Percentiles rank a stretch among this genome's conserved stretches.
phyloP scores from a whole-genome alignment of 2,888 invertebrate genomes.

The Cantharis flavilabris region DNA sequence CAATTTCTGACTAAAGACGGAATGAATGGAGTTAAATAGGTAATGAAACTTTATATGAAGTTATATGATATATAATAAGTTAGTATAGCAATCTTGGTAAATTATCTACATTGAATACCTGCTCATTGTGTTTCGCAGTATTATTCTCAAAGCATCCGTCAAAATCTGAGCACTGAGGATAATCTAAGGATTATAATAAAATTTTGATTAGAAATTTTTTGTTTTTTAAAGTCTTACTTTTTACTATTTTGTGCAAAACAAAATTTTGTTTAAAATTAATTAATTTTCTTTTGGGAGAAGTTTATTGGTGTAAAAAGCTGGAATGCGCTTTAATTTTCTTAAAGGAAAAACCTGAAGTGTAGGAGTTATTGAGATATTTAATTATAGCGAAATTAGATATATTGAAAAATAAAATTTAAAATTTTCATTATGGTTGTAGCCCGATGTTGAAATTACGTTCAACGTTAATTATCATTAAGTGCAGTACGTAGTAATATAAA shows the following conservation, averaged over 20 bases:
- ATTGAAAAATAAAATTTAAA: neutral
- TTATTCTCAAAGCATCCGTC: neutral
- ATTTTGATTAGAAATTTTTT: neutral
- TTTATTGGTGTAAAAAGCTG: neutral
- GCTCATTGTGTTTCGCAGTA: neutral
- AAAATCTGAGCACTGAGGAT: neutral
- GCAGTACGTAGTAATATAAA: slow-evolving; percentile 13
- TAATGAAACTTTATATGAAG: no score
- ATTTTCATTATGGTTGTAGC: neutral
- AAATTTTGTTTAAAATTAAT: neutral
- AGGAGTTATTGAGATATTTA: neutral
- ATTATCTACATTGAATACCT: neutral
- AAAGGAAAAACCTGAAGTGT: neutral
- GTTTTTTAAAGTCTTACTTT: neutral
- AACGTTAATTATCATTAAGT: slow-evolving; percentile 16
- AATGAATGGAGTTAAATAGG: no score
- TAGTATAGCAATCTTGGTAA: no score
- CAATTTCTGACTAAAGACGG: no score
- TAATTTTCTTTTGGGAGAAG: neutral
- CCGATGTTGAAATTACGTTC: neutral
- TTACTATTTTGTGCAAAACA: neutral
- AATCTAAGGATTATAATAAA: neutral
- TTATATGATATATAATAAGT: no score
- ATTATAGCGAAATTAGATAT: neutral
- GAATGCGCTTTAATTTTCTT: neutral